Percentiles rank a stretch among this genome's conserved stretches.
phyloP scores from a whole-genome alignment of 2,888 invertebrate species.

The Thymelicus acteon region DNA sequence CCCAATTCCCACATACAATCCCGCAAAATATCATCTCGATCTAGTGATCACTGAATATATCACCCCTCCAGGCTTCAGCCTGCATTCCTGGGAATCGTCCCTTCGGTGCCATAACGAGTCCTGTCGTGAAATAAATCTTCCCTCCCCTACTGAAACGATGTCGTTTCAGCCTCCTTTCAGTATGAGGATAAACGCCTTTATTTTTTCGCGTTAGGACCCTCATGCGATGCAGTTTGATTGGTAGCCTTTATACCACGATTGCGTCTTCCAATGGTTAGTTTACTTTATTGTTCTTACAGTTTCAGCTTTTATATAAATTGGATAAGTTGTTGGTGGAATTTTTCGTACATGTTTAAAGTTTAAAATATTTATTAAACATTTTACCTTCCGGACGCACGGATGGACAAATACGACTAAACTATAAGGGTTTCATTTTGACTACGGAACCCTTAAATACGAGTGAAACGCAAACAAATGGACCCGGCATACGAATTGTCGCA shows the following conservation, averaged over 20 bases:
- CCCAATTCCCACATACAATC: slow-evolving; percentile 72
- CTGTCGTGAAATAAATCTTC: slow-evolving; percentile 81
- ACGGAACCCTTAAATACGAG: slow-evolving; percentile 16
- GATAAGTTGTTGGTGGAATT: slow-evolving; percentile 2
- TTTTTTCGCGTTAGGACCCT: slow-evolving; percentile 75
- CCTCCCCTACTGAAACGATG: slow-evolving; percentile 66
- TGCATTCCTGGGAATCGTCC: slow-evolving; percentile 71
- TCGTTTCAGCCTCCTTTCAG: slow-evolving; percentile 72
- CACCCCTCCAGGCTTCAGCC: slow-evolving; percentile 60
- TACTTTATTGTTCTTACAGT: slow-evolving; percentile 1
- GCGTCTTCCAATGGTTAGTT: slow-evolving; percentile 1
- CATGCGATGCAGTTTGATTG: slow-evolving; percentile 71
- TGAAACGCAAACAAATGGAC: slow-evolving; percentile 52
- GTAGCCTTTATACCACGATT: slow-evolving; percentile 59
- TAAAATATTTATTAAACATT: too few species aligned
- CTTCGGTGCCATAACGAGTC: slow-evolving; percentile 78
- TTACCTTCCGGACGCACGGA: too few species aligned
- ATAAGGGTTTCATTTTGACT: too few species aligned
- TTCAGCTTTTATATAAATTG: not conserved
- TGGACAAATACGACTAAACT: too few species aligned
- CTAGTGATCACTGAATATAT: slow-evolving; percentile 71
- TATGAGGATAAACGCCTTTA: slow-evolving; percentile 77
- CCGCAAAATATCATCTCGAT: slow-evolving; percentile 62
- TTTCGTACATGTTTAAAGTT: too few species aligned
- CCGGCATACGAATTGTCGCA: slow-evolving; percentile 51